Evolutionary conservation across 2,113 vertebrate species (phyloP), one percentile per base, ranked within the genome.

Genomic region (Cyprinodon variegatus): DNA sequence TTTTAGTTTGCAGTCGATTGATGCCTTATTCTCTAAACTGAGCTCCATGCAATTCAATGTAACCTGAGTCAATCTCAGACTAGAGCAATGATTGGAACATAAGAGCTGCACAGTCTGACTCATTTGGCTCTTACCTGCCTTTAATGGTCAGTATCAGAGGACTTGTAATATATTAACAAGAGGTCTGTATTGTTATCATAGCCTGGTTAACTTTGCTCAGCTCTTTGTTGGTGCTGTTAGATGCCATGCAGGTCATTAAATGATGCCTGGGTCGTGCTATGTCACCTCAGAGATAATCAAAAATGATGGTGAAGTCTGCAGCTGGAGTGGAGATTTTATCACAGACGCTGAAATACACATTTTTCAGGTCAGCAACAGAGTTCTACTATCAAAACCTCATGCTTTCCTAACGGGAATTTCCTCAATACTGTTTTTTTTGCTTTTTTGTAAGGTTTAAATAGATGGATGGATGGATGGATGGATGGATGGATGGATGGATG

Each of bases 251-350:
- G 60, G 70, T 83, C 85, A 68, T 65, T 14, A 2, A 72, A 71
- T 48, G 65, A 61, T 39, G 75, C 79, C 65, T 37, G 29, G 76
- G 79, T 82, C 85, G 70, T 22, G 59, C 83, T 85, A 70, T 60
- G 63, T 78, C 22, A 59, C 57, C 84, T 77, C 67, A 2, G 14
- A 39, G 72, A 57, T 72, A 83, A 85, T 86, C 85, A 85, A 67
- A 83, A 80, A 63, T 61, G 67, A 84, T 83, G 63, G 76, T 80
- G 81, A 73, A 77, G 74, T 72, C 60, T 20, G 22, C 38, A 41
- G 65, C 63, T n/a, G 65, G 15, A n/a, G 68, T 7, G 50, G 45
- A 63, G 78, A 61, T 73, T 46, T 76, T 64, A 75, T 79, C 72
- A 41, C 46, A 4, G 37, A 11, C 59, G 46, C 22, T 61, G 65